Evolutionary conservation across 2,888 invertebrate species (phyloP), one percentile per base, ranked within the genome.

Genomic region (Drosophila emarginata): DNA sequence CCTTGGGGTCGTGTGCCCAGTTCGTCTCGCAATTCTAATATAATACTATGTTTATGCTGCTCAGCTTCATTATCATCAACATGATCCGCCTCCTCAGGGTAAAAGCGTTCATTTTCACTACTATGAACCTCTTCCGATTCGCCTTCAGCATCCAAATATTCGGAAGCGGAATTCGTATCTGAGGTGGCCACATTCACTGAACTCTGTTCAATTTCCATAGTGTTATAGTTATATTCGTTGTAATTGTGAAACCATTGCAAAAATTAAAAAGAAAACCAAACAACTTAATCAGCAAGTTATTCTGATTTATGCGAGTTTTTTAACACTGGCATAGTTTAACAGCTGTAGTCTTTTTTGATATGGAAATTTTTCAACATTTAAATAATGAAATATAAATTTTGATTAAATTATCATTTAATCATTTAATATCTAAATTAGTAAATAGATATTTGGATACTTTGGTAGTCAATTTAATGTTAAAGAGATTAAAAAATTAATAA

Each of bases 121-220:
- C 56, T 70, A 45, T 32, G 28, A 32, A 54, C 12, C 18, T 40
- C 56, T 2, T 71, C 76, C 21, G 66, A 58, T 12, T 77, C 87
- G 23, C 85, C 74, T 70, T 90, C 91, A 14, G 91, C 91, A 67
- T 91, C 91, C 61, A 89, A 75, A 63, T 81, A 91, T 72, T 91
- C 90, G 21, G 84, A 80, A 1, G 85, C 72, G 14, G 87, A 88
- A 50, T 76, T 87, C 6, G 78, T 73, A 37, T 84, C 85, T 11
- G 79, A 81, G 28, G 74, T 53, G 14, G 68, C 63, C n/a, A 15
- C 54, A 65, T 71, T 82, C 18, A 68, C 67, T 54, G 87, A 80
- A 76, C 86, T 71, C 57, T 83, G 86, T 57, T 90, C 88, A 59
- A 74, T 69, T 62, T 86, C 79, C 89, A 87, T 54, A 6, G 12